Evolutionary conservation across 2,797 vertebrate species (phyloP), one percentile per base, ranked within the genome.

Genomic region (Gouania willdenowi): DNA sequence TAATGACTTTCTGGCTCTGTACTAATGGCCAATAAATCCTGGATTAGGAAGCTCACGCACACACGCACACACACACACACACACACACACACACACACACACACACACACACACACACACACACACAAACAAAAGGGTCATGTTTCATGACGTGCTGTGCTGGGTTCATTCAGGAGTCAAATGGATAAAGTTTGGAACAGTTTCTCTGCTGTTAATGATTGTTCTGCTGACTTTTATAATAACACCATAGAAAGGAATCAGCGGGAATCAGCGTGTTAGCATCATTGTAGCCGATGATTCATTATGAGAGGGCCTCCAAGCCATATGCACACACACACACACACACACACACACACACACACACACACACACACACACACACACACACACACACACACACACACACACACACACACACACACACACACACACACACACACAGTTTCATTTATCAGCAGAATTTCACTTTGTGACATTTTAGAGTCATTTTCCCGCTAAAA

Each of bases 1-100:
- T 89, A 90, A 90, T 90, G 87, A 89, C 88, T 89, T 89, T 90
- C 84, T 86, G 87, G 79, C 87, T n/a, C n/a, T 89, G 85, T 83
- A 88, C 88, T 90, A 90, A 90, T 90, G 88, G 88, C 82, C 86
- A 89, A 90, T 90, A 90, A 90, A 89, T 90, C 88, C 82, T 87
- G 78, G 77, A 88, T 88, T 88, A 85, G 79, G 79, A 83, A 73
- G 81, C 69, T 78, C 80, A 62, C 77, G 64, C 50, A 19, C 81
- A 62, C 74, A 49, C 72, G 25, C 53, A 44, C 52, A 32, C 48
- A 25, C 58, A 44, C 34, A 25, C 51, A 44, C 48, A 17, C 79
- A 58, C 74, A 47, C 72, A 25, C 53, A 44, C 52, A 32, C 48
- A 25, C 58, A 44, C 34, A 25, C 51, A 46, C 51, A 36, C 55